These are phyloP conservation scores for Bombyx mori DNA, from an alignment of 1,140 invertebrate species.

Conservation along the genomic window ASM3026992v2 NC_085117.1:16415501-16416000, in stretches of 20 bases:
- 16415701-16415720: conserved; percentile 97
- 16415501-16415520: too few species aligned
- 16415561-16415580: too few species aligned
- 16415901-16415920: background rate
- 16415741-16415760: conserved; percentile 98
- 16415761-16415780: conserved; percentile 93
- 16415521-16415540: too few species aligned
- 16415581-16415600: too few species aligned
- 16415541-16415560: too few species aligned
- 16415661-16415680: conserved; percentile 80
- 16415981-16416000: too few species aligned
- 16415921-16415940: background rate
- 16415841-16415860: too few species aligned
- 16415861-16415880: background rate
- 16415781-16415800: conserved; percentile 87
- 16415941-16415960: background rate
- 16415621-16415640: too few species aligned
- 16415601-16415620: too few species aligned
- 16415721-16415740: conserved; percentile 97
- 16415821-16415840: conserved; percentile 3
- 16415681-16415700: conserved; percentile 98
- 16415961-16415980: too few species aligned
- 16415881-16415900: background rate
- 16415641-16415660: background rate
- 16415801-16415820: conserved; percentile 12